Base-by-base conservation (phyloP, 1,140 invertebrate species). In the Drosophila elegans region DNA sequence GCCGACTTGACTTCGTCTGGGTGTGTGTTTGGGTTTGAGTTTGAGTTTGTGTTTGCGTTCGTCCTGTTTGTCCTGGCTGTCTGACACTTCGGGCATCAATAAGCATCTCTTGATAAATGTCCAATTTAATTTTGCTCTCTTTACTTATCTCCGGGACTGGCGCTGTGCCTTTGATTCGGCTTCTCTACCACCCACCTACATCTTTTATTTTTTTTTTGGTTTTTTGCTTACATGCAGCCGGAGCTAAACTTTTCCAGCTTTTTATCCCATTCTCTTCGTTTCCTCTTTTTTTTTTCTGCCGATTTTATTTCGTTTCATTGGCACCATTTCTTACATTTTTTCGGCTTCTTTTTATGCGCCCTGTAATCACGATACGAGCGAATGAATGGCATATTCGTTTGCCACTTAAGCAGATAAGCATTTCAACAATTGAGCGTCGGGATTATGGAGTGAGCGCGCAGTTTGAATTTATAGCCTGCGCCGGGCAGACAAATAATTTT, bases 21-120 rank as follows among this genome's bases (percentile, higher is more conserved):
- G 9, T 54, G 56, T 62, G 52, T 72, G 59, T 55, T 27, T 74
- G 59, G 59, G 59, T 74, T 76, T 59, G 48, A 21, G 16, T 72
- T 39, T 69, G 52, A 51, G 59, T 55, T 27, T 74, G 59, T 63
- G 59, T 74, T 76, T 59, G 48, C 54, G 38, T 73, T 74, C 72
- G 71, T 46, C 46, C 69, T 80, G 54, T 42, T 32, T 60, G 59
- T n/a, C 10, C 41, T 59, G 34, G 25, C 49, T 67, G 55, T 41
- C 56, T 71, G 68, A 67, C 79, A 88, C 84, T 89, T 78, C 42
- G 74, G 73, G 80, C 85, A 89, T 89, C 84, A 89, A 89, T 89
- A 89, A 89, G 90, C 88, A 91, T 91, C 89, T 90, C 84, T 85
- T 91, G 89, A 91, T 91, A 91, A 91, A 91, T 91, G 90, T 89